Evolutionary conservation across 2,113 vertebrate genomes (phyloP).

Genomic region (Microtus pennsylvanicus): DNA sequence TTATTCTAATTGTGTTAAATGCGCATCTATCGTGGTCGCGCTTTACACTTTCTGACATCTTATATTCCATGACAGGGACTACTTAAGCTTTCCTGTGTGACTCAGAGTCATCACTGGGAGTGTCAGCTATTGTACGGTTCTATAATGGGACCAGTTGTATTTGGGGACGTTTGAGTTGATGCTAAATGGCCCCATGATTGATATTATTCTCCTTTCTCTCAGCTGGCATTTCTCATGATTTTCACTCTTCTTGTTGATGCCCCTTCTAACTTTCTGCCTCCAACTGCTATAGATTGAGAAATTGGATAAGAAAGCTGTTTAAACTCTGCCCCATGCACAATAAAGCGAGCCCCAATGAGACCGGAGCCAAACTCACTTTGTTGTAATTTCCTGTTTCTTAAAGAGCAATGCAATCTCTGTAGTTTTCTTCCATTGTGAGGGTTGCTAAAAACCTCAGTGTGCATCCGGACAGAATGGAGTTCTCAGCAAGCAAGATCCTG

Average conservation of each 20-base stretch:
- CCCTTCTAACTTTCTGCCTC: constrained; percentile 43
- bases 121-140: neutral
- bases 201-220: constrained; percentile 52
- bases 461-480: neutral
- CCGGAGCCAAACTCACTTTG: neutral
- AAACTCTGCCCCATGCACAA: neutral
- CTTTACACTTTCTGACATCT: constrained; percentile 59
- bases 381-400: neutral
- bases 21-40: neutral
- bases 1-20: neutral
- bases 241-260: constrained; percentile 18
- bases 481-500: neutral
- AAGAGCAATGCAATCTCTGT: neutral
- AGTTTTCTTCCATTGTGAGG: neutral
- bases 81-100: constrained; percentile 42
- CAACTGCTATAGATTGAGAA: constrained; percentile 37
- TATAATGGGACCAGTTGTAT: constrained; percentile 31
- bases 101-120: neutral
- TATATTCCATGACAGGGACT: neutral
- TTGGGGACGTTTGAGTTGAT: constrained; percentile 17
- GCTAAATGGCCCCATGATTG: constrained; percentile 48
- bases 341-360: neutral
- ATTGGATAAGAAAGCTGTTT: constrained; percentile 49
- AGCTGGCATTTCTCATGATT: constrained; percentile 43
- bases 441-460: neutral